phyloP scores from a whole-genome alignment of 2,888 invertebrate genomes.

The Hofmannophila pseudospretella region DNA sequence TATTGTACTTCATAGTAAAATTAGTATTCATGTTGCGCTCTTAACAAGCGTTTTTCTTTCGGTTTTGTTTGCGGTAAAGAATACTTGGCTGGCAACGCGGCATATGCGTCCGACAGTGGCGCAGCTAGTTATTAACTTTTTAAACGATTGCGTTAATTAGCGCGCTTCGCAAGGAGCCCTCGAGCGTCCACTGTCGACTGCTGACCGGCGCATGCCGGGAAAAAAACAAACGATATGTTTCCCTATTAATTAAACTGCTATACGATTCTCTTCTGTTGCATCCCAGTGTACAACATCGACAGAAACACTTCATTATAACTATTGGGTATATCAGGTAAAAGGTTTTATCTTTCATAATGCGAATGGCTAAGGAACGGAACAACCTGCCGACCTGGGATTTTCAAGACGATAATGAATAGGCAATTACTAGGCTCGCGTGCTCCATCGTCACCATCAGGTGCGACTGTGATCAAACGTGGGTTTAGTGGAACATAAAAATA shows the following conservation, averaged over 20 bases:
- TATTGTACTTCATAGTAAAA: background rate
- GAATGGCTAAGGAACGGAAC: no score
- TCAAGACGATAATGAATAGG: no score
- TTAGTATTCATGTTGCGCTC: conserved; percentile 7
- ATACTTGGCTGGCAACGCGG: conserved; percentile 27
- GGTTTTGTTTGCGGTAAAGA: conserved; percentile 17
- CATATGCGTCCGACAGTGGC: conserved; percentile 60
- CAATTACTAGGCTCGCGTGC: no score
- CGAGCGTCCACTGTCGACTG: conserved; percentile 36
- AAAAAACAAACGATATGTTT: conserved; percentile 56
- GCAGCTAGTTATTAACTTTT: conserved; percentile 68
- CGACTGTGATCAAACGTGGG: no score
- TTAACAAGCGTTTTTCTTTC: conserved; percentile 6
- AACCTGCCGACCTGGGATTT: no score
- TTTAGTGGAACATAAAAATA: no score
- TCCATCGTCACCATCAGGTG: no score
- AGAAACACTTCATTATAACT: no score
- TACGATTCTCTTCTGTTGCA: conserved; percentile 11
- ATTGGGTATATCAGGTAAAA: no score
- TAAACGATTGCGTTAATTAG: conserved; percentile 74
- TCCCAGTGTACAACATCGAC: background rate
- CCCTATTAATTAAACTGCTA: conserved; percentile 54
- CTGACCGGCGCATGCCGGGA: conserved; percentile 25
- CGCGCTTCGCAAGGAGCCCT: conserved; percentile 51
- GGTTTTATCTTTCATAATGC: no score